Conservation (phyloP, 2,113 vertebrate species). For the Cyrtonyx montezumae region DNA sequence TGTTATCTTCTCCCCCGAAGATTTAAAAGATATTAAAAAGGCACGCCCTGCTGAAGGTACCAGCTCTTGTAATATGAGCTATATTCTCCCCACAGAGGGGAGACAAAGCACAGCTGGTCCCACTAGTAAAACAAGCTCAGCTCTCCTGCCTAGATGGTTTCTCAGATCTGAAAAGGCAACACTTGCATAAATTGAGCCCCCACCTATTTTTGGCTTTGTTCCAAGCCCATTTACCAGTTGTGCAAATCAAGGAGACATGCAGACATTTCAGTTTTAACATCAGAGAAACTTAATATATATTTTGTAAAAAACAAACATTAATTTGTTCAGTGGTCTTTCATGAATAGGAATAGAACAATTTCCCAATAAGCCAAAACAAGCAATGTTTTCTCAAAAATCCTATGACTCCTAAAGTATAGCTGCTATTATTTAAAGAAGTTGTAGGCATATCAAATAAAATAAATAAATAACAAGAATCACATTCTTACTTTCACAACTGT, state of each 20-base stretch:
- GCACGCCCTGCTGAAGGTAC: background rate
- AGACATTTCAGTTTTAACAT: background rate
- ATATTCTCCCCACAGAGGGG: background rate
- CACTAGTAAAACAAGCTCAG: background rate
- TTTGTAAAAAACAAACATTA: background rate
- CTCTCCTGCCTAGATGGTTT: background rate
- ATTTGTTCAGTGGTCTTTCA: background rate
- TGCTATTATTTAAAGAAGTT: background rate
- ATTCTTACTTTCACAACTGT: background rate
- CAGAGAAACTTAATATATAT: background rate
- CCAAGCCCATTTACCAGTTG: background rate
- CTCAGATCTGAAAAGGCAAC: background rate
- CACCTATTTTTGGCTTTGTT: background rate
- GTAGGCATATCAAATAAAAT: background rate
- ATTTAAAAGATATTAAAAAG: background rate
- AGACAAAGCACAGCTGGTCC: background rate
- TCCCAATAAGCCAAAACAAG: background rate
- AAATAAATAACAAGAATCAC: too few species aligned
- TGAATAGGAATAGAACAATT: background rate
- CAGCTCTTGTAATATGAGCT: background rate
- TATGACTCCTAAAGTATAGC: background rate
- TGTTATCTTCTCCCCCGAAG: fast-evolving
- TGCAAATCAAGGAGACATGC: background rate
- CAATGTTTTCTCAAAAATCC: background rate
- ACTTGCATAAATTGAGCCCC: background rate